A percentile compares a stretch with the other conserved stretches of the same genome.
These are phyloP conservation scores for Euphydryas editha DNA, from an alignment of 2,888 invertebrate species.

Conservation along the genomic window DNA sequence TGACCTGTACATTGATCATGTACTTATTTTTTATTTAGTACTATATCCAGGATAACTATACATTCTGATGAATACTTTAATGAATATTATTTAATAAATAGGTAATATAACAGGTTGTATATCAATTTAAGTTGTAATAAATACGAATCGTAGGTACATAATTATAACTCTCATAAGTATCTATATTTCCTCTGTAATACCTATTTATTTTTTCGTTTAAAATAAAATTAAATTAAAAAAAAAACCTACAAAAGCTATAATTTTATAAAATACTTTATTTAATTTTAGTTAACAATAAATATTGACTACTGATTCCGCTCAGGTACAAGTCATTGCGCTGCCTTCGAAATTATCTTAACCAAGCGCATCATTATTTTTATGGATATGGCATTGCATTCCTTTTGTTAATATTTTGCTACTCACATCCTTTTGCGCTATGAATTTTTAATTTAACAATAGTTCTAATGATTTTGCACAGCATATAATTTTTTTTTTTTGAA, in stretches of 20 bases:
- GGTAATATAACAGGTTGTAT: no score
- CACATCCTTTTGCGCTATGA: slow-evolving; percentile 7
- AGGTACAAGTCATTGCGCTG: slow-evolving; percentile 9
- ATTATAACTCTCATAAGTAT: no score
- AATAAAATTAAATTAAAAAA: no score
- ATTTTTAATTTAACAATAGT: not conserved
- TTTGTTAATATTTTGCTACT: slow-evolving; percentile 17
- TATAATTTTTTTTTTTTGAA: not conserved
- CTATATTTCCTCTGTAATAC: no score
- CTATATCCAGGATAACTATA: not conserved
- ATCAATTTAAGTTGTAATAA: no score
- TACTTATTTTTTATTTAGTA: slow-evolving; percentile 2
- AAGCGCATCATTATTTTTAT: slow-evolving; percentile 27
- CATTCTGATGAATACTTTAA: not conserved
- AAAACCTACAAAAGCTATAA: not conserved
- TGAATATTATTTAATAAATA: not conserved
- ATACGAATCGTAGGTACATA: no score
- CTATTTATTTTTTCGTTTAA: no score
- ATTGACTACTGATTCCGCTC: not conserved
- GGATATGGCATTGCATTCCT: slow-evolving; percentile 31
- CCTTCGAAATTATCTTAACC: slow-evolving; percentile 19
- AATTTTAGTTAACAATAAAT: slow-evolving; percentile 5
- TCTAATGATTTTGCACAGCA: not conserved
- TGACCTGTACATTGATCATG: slow-evolving; percentile 57
- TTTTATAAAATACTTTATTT: not conserved